Evolutionary conservation across 2,888 invertebrate species (phyloP), one percentile per base, ranked within the genome.

Genomic region (Chironomus tentans): DNA sequence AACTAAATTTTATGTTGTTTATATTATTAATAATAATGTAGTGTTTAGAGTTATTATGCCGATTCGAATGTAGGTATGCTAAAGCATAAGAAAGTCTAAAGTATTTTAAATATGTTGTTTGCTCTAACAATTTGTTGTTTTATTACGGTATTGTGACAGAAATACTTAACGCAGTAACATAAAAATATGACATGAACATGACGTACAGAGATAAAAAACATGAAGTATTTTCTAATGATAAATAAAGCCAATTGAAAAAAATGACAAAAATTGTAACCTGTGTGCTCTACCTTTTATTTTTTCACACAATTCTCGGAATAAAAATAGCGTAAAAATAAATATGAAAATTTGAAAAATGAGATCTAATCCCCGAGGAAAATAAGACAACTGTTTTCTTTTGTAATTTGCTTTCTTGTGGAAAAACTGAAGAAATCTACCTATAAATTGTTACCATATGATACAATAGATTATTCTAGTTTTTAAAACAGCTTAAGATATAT

Each of bases 331-430:
- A 56, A 18, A 12, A 38, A 38, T 38, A 38, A 38, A 38, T 18
- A 15, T 15, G 56, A 56, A 56, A 56, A 56, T 18, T 71, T 71
- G 18, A 74, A 68, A 38, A 13, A 68, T 74, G 74, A 74, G n/a
- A 12, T 10, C 24, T 74, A 74, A 74, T 74, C 74, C 74, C 74
- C 22, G 24, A 74, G 18, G 74, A 74, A 62, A 74, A 74, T 68
- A 46, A 24, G 62, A 46, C 74, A 74, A 74, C 74, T 74, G 74
- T 73, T 73, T 61, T 24, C 13, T 56, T 56, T 56, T 56, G 7
- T 56, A 56, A 7, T 56, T 56, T 56, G n/a, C 50, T 50, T 56
- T 18, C 18, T n/a, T 50, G 18, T 18, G 56, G n/a, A 18, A 56
- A 28, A 10, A 10, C 10, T 1, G 38, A 38, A 38, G 38, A 38